Evolutionary conservation across 2,797 vertebrate genomes (phyloP), one percentile per base, ranked within the genome.

Genomic region (Coreius guichenoti): DNA sequence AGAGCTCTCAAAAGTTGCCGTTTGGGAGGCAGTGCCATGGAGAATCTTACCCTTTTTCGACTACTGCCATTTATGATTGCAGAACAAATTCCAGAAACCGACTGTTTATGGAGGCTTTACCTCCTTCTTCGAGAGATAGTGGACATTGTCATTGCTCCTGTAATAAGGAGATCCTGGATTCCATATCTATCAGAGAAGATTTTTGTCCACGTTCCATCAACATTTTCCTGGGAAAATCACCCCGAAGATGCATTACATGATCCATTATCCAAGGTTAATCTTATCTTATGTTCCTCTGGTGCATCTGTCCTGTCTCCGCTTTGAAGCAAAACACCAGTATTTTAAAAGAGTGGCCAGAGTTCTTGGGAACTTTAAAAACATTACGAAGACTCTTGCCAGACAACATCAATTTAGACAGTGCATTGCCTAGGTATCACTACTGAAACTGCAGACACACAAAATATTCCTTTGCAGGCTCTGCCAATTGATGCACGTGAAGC

Each of bases 321-420:
- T 69, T 69, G 31, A 69, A 36, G 67, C 67, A 23, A 69, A 69
- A 36, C 67, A 36, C 67, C 67, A 69, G 17, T 69, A 69, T 36
- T 67, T 67, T 31, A 61, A 51, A 51, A 51, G 49, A 61, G n/a
- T 61, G 58, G 65, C 65, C 14, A 17, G 16, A 51, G 49, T 51
- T 17, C 49, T 51, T 51, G 49, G 49, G 49, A 51, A 51, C 49
- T 51, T 51, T 51, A 51, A 51, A 17, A 51, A 51, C 14, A 31
- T 67, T n/a, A n/a, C 63, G 2, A 65, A 65, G 14, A 31, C 63
- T 67, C 63, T 67, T 31, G 63, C 63, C 63, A 67, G 63, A 5
- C 14, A 13, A 65, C 45, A 47, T 47, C 61, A 65, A 14, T 63
- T 29, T 65, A 31, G 26, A 31, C 61, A 65, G 61, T 65, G 61